Base-by-base conservation (phyloP, 2,888 invertebrate genomes). In the Litoditis marina region DNA sequence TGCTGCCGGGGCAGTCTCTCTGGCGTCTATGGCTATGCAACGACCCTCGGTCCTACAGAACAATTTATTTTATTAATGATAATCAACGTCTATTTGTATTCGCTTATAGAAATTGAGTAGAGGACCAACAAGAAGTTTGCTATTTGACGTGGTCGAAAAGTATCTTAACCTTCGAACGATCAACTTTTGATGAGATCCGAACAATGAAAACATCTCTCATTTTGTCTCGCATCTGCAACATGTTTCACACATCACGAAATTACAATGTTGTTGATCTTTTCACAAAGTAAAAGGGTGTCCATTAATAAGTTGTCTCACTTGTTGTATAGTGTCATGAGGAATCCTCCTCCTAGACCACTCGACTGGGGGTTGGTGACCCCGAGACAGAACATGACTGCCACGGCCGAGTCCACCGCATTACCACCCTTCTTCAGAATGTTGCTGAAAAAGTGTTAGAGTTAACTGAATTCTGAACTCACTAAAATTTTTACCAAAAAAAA, bases 311-410 rank as follows among this genome's bases (percentile, higher is more conserved):
- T n/a, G n/a, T 47, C 59, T 52, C 54, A 83, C 79, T 76, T 74
- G 58, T 89, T 88, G 86, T 91, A 92, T 60, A 91, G 87, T 0
- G 90, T 91, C 84, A 91, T 89, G 34, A 92, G 85, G 84, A 92
- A 92, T 16, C 93, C 93, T 49, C 94, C 93, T 4, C 93, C 92
- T 5, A 93, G 85, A 0, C 93, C 93, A 89, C 90, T 90, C 77
- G 91, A 89, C 84, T 93, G 92, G 5, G 91, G 88, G 83, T 91
- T 89, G 2, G 90, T 88, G 5, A 92, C 86, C 0, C 93, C 92
- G 83, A 92, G 90, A 83, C 93, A 93, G 76, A 94, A 88, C 50
- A 92, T 83, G 0, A 91, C 88, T 0, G 92, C 91, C 76, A 94
- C 90, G 0, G 91, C 90, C 0, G 92, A 90, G 83, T 94, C 94